These are phyloP conservation scores for Desmophyllum pertusum DNA, from an alignment of 92 coral and sea anemone species.

Conservation along the genomic window DNA sequence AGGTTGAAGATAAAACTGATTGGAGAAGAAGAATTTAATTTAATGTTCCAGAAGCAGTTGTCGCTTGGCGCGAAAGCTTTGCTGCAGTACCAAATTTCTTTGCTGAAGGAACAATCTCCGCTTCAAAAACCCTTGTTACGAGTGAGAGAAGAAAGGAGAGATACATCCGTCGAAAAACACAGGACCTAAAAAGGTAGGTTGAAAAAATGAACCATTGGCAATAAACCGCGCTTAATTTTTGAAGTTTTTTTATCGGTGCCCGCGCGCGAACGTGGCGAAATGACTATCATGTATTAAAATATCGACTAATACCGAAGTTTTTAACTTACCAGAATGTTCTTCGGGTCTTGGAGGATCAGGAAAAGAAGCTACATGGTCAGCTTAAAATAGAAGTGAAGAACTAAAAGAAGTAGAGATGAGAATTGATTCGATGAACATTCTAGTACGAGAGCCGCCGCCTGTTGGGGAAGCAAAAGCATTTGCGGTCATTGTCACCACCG, in stretches of 20 bases:
- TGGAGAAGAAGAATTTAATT: conserved; percentile 18
- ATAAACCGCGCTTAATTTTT: neutral
- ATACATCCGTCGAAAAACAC: neutral
- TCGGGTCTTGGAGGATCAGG: conserved; percentile 41
- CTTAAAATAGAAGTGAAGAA: conserved; percentile 23
- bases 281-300: neutral
- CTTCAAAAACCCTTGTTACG: conserved; percentile 11
- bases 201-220: neutral
- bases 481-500: conserved; percentile 60
- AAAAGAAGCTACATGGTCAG: conserved; percentile 32
- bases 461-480: conserved; percentile 32
- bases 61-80: conserved; percentile 26
- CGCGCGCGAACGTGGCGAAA: too few species aligned
- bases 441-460: conserved; percentile 44
- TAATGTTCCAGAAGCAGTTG: conserved; percentile 27
- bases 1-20: conserved; percentile 15
- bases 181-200: conserved; percentile 11
- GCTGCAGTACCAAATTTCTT: conserved; percentile 17
- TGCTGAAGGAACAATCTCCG: conserved; percentile 9
- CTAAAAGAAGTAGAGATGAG: conserved; percentile 47
- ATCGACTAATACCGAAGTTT: too few species aligned
- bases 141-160: conserved; percentile 3
- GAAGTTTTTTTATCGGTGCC: neutral
- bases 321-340: conserved; percentile 30
- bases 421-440: conserved; percentile 55